Conservation (phyloP, 1,140 invertebrate genomes). For the Bombus turneri region DNA sequence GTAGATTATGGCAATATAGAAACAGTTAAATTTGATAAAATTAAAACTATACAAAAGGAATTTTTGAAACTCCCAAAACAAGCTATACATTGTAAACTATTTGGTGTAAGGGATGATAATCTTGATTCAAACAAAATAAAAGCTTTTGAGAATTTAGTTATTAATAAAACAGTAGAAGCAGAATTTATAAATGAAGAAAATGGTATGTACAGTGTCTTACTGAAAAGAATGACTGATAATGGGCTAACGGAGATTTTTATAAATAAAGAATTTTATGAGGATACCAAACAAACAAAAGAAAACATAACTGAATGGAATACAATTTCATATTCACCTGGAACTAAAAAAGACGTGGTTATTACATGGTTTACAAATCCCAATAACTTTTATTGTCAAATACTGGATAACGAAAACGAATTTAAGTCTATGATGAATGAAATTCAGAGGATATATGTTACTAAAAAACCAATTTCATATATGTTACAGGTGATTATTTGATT, state of each 20-base stretch:
- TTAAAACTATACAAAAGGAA: constrained; percentile 75
- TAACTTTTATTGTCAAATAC: constrained; percentile 87
- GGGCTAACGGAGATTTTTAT: constrained; percentile 58
- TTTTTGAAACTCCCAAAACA: constrained; percentile 73
- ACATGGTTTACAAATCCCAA: constrained; percentile 87
- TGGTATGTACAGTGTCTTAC: constrained; percentile 71
- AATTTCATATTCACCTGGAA: constrained; percentile 68
- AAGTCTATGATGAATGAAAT: constrained; percentile 87
- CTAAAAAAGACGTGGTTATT: constrained; percentile 80
- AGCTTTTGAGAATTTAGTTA: constrained; percentile 37
- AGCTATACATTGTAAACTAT: constrained; percentile 77
- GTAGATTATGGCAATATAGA: constrained; percentile 84
- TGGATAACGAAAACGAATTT: constrained; percentile 81
- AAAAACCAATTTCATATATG: constrained; percentile 74
- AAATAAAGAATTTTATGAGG: constrained; percentile 74
- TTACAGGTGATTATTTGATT: constrained; percentile 67
- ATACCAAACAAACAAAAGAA: constrained; percentile 61
- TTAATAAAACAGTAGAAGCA: constrained; percentile 67
- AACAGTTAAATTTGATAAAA: constrained; percentile 65
- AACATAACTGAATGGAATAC: constrained; percentile 72
- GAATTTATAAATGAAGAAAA: constrained; percentile 75
- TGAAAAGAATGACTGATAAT: constrained; percentile 64
- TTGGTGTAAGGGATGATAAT: constrained; percentile 53
- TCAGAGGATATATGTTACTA: constrained; percentile 85
- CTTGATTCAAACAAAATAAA: not conserved